A percentile compares a stretch with the other conserved stretches of the same genome.
phyloP scores from a whole-genome alignment of 2,797 vertebrate genomes.

The Myiotriccus ornatus region DNA sequence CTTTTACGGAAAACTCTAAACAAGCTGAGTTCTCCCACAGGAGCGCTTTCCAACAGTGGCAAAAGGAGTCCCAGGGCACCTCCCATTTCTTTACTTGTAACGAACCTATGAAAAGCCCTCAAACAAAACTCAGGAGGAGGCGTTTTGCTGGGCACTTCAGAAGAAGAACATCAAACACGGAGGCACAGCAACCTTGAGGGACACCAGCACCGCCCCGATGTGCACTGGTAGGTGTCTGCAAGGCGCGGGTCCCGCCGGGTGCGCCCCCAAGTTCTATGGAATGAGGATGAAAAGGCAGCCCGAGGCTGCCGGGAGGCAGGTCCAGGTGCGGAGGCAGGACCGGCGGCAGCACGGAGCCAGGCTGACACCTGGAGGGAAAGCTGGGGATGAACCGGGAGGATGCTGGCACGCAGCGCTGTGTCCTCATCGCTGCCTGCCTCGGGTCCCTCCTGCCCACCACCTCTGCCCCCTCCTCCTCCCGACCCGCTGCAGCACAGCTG shows the following conservation, averaged over 20 bases:
- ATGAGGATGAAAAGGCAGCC: not conserved
- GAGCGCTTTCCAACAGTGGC: not conserved
- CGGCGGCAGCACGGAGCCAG: not conserved
- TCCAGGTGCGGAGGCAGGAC: not conserved
- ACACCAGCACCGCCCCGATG: no score
- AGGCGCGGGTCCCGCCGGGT: not conserved
- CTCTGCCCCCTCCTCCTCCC: not conserved
- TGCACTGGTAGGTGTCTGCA: no score
- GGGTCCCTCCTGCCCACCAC: no score
- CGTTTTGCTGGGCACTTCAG: not conserved
- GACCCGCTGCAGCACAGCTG: not conserved
- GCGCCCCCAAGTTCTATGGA: no score
- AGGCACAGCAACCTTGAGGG: not conserved
- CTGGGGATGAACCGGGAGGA: not conserved
- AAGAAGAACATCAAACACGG: not conserved
- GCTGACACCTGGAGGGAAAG: constrained; percentile 67
- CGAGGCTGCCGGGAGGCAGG: not conserved
- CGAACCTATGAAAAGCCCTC: rapidly evolving
- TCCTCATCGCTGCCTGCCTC: not conserved
- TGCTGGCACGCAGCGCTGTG: not conserved
- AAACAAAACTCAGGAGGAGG: not conserved
- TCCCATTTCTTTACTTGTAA: not conserved
- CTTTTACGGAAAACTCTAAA: not conserved
- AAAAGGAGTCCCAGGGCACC: not conserved
- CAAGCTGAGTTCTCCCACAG: not conserved